Evolutionary conservation across 2,888 invertebrate genomes (phyloP).

Genomic region (Carcina quercana): DNA sequence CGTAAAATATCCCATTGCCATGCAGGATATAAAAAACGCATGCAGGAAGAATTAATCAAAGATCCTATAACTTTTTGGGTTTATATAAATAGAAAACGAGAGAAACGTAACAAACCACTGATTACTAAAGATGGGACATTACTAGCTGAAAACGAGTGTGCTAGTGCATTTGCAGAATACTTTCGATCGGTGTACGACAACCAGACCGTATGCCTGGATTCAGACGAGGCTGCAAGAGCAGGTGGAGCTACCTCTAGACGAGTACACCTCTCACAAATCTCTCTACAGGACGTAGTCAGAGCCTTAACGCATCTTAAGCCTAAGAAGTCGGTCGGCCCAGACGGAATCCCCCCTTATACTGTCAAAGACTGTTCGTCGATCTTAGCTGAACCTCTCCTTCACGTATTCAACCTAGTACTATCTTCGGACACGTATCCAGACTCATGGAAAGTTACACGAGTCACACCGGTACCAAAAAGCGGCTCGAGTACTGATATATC

Average conservation of each 20-base stretch:
- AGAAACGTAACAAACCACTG: neutral
- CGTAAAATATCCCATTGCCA: constrained; percentile 4
- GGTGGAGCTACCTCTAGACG: neutral
- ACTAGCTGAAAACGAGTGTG: constrained; percentile 9
- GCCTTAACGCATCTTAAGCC: constrained; percentile 5
- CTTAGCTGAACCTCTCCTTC: constrained; percentile 6
- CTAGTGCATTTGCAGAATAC: constrained; percentile 9
- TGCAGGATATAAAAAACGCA: constrained; percentile 1
- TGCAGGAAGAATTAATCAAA: constrained; percentile 8
- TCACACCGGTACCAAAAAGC: constrained; percentile 12
- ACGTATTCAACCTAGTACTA: constrained; percentile 9
- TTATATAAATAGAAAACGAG: constrained; percentile 7
- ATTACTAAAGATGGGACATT: constrained; percentile 7
- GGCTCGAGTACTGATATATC: constrained; percentile 1
- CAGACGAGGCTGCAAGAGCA: constrained; percentile 1
- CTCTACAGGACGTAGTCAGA: neutral
- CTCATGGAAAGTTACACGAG: constrained; percentile 10
- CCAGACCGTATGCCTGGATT: constrained; percentile 2
- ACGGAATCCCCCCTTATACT: constrained; percentile 13
- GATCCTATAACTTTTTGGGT: constrained; percentile 15
- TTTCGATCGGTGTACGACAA: constrained; percentile 10
- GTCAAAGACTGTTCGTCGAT: constrained; percentile 8
- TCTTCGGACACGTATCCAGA: constrained; percentile 3
- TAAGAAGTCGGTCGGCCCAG: constrained; percentile 12
- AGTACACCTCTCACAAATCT: neutral